Base-by-base conservation (phyloP, 1,140 invertebrate species). In the Temnothorax curvispinosus region DNA sequence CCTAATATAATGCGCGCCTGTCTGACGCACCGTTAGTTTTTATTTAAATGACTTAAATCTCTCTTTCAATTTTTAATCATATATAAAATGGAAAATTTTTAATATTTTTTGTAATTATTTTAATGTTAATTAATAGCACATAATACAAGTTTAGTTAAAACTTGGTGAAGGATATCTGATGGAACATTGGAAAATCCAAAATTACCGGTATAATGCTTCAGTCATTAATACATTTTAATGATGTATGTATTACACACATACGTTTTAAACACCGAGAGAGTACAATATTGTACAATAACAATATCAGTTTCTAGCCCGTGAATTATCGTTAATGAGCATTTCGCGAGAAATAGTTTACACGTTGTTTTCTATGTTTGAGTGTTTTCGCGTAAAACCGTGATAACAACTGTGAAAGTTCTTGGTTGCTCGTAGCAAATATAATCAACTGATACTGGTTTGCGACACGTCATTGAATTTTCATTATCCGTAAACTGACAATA, bases 401-500 rank as follows among this genome's bases (percentile, higher is more conserved):
- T 60, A 74, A 27, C 41, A 65, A 41, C 80, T n/a, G 32, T 41
- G 69, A 75, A 75, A 60, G 67, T 74, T 82, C 41, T 62, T 32
- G 54, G 32, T 82, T 74, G 21, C n/a, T 21, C 35, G 27, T 75
- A 75, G 35, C 47, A 72, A 44, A 35, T 74, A 44, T 84, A 84
- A 84, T 56, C 41, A 84, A 84, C 56, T 84, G 54, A 32, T 35
- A 64, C 50, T 35, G 13, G 8, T n/a, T 74, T 35, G 54, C 67
- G 67, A 71, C 78, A 32, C 18, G 41, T 84, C 69, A 50, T 62
- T 84, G 80, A 84, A 50, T 75, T 84, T 84, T 75, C 80, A 82
- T 82, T 60, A 82, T 82, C 65, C 69, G 54, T 75, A 60, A 41
- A 54, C 64, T 80, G 76, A 86, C 77, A 86, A 81, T 86, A 80